Conservation (phyloP, 2,113 vertebrate species). For the Oreochromis tanganicae region DNA sequence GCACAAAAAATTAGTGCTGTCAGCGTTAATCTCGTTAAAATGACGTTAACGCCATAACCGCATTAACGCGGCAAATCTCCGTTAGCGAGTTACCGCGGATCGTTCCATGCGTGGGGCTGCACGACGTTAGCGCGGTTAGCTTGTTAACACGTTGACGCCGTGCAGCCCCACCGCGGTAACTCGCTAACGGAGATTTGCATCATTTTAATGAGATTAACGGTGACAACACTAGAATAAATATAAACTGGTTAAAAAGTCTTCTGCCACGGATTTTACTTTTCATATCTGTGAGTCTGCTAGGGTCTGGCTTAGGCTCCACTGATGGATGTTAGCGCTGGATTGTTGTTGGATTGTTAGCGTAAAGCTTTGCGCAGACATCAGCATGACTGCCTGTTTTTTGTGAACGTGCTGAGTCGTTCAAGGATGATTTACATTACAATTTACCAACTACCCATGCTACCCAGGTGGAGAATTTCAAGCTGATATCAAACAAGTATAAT, state of each 20-base stretch:
- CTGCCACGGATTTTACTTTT: neutral
- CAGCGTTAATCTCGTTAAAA: neutral
- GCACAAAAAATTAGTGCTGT: neutral
- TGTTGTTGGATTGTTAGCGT: neutral
- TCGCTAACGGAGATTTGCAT: neutral
- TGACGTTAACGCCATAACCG: neutral
- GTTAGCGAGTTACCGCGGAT: neutral
- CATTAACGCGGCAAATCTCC: accelerated
- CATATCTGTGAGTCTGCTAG: neutral
- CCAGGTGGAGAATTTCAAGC: neutral
- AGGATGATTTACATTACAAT: neutral
- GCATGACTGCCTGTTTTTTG: neutral
- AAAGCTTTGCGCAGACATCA: neutral
- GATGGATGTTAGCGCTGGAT: neutral
- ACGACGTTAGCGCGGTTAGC: neutral
- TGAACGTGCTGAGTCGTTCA: neutral
- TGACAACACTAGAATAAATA: neutral
- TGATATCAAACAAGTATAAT: neutral
- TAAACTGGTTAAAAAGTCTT: neutral
- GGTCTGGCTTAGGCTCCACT: neutral
- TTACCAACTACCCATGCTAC: neutral
- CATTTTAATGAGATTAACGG: neutral
- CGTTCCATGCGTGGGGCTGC: neutral
- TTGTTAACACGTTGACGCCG: neutral
- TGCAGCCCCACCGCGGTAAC: accelerated